Base-by-base conservation (phyloP, 2,888 invertebrate species). In the Adela reaumurella region DNA sequence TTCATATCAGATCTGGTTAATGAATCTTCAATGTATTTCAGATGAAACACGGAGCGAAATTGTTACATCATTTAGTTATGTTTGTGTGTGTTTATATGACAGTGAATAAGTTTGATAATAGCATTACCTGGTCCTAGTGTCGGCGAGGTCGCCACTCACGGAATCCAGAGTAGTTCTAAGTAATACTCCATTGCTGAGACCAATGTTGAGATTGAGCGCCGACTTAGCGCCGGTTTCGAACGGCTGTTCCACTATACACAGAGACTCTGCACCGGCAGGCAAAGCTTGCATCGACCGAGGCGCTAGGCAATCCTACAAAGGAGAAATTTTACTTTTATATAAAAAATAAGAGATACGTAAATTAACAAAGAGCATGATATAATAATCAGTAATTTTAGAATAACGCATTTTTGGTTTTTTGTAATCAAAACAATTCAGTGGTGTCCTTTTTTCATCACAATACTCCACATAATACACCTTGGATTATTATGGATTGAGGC, bases 271-370 rank as follows among this genome's bases (percentile, higher is more conserved):
- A 17, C 94, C 90, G 0, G 95, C 95, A 0, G 98, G 99, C 47
- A 99, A 70, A 0, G 94, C 94, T 77, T 98, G 97, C 92, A 97
- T 95, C 45, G 96, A 95, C 49, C 98, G 84, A 1, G 96, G 94
- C 0, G 96, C 89, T 47, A 99, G 71, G 65, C 97, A 98, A 69
- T 98, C 97, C 85, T 89, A 62, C 43, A 47, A 66, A n/a, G n/a
- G n/a, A n/a, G n/a, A n/a, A n/a, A n/a, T n/a, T n/a, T 18, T 43
- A 17, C 41, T 44, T 19, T 44, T 41, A 44, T 18, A 14, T 17
- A 19, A 43, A n/a, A 28, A 20, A 49, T 49, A 45, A 46, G 44
- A 42, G 18, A 41, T 10, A 45, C 43, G 28, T 16, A 47, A 44
- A 24, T 46, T 45, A 29, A 17, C 43, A 29, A 29, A 29, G 10